Evolutionary conservation across 2,113 vertebrate genomes (phyloP), one percentile per base, ranked within the genome.

Genomic region (Sakesphorus luctuosus): DNA sequence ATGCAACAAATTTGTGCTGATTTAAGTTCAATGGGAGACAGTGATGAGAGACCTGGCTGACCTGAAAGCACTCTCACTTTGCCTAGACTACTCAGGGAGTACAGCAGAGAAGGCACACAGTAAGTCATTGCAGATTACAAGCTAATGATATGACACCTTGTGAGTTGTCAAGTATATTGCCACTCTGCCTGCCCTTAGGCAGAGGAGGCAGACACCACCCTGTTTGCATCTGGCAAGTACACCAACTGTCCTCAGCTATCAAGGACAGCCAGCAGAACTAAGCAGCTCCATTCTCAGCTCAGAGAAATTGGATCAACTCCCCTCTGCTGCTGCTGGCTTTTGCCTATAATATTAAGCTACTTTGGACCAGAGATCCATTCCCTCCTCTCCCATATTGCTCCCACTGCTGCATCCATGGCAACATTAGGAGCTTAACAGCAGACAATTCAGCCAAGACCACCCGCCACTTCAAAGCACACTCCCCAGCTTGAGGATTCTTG

Each of bases 391-490:
- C 21, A 23, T 88, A 79, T 58, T 89, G 44, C 83, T 92, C 65
- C 88, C 73, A 89, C 61, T 88, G 73, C 61, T 89, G 88, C 90
- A 90, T 90, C 89, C 76, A 90, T 95, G 90, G 96, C 73, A 96
- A 92, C 90, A 76, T 92, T 49, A 92, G 68, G 83, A 96, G 86
- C 90, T 96, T 96, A 94, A 79, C 65, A 3, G 5, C 66, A 79
- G 52, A 93, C 20, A 76, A 84, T 90, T 91, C 81, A 91, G 84
- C 66, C 90, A 92, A 86, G 76, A 76, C 92, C 83, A 93, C 76
- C 89, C 56, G 40, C 62, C 58, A 84, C 94, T 96, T 96, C 90
- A 96, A 95, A 96, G 85, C 79, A 77, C 44, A 21, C 58, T 75
- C 59, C 61, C 56, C 65, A 92, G 83, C 80, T 59, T 68, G 56